phyloP scores from a whole-genome alignment of 2,113 vertebrate species.

The Tor tambroides region DNA sequence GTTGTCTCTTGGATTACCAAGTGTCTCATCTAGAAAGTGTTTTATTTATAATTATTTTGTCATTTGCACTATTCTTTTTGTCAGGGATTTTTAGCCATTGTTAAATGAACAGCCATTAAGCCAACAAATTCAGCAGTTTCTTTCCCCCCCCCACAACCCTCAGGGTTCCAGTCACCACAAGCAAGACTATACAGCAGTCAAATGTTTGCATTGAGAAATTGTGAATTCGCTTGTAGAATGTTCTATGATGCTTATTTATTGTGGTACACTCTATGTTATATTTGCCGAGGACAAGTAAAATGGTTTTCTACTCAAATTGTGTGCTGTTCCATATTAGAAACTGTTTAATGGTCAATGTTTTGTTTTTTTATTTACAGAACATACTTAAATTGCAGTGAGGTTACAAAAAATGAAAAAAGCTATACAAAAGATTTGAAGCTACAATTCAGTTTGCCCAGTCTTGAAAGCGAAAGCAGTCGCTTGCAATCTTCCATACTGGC shows the following conservation, averaged over 20 bases:
- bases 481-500: slow-evolving; percentile 96
- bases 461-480: slow-evolving; percentile 97
- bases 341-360: background rate
- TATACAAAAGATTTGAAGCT: background rate
- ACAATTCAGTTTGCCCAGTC: slow-evolving; percentile 86
- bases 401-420: background rate
- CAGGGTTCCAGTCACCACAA: slow-evolving; percentile 2
- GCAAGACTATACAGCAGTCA: background rate
- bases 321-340: background rate
- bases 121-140: slow-evolving; percentile 8
- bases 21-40: slow-evolving; percentile 1
- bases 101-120: slow-evolving; percentile 21
- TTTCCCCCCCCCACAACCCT: background rate
- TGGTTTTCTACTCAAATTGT: slow-evolving; percentile 60
- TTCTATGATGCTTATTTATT: slow-evolving; percentile 65
- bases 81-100: slow-evolving; percentile 38
- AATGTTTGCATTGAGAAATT: slow-evolving; percentile 36
- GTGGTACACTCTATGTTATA: slow-evolving; percentile 61
- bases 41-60: slow-evolving; percentile 26
- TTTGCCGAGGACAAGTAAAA: slow-evolving; percentile 68
- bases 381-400: background rate
- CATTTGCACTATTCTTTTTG: slow-evolving; percentile 48
- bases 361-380: slow-evolving; percentile 49
- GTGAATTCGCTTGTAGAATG: slow-evolving; percentile 52
- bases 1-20: background rate